These are phyloP conservation scores for Rhamphomyia laevipes DNA, from an alignment of 2,888 invertebrate species.

Conservation along the genomic window DNA sequence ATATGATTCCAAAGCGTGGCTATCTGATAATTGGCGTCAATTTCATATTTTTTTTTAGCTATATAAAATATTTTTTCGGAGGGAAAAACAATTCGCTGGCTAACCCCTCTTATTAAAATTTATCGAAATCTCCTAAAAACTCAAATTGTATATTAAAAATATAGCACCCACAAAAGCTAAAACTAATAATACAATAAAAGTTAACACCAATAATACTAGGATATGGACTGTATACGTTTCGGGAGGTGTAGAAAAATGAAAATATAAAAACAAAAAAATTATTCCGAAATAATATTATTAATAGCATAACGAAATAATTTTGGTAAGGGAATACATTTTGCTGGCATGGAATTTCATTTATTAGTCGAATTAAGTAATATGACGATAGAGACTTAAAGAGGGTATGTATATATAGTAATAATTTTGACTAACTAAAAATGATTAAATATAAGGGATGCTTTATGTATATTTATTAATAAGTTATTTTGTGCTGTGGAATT, in stretches of 20 bases:
- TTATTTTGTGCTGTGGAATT: no score
- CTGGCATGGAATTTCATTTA: constrained; percentile 16
- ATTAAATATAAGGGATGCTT: no score
- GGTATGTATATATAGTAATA: no score
- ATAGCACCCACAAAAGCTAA: background rate
- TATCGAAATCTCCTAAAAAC: no score
- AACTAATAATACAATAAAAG: background rate
- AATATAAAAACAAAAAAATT: background rate
- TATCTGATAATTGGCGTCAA: constrained; percentile 25
- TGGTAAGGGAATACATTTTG: constrained; percentile 12
- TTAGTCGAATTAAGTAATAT: constrained; percentile 14
- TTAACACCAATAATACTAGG: background rate
- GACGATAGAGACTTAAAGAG: background rate
- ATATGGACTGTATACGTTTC: background rate
- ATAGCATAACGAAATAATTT: constrained; percentile 14
- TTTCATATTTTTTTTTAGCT: constrained; percentile 14
- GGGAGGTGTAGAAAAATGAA: background rate
- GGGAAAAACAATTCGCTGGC: no score
- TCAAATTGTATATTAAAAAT: background rate
- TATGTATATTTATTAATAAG: no score
- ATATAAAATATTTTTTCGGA: no score
- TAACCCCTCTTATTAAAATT: no score
- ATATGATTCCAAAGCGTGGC: background rate
- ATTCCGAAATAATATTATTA: constrained; percentile 13
- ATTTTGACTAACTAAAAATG: no score